Evolutionary conservation across 2,797 vertebrate genomes (phyloP).

Genomic region (Borostomias antarcticus): DNA sequence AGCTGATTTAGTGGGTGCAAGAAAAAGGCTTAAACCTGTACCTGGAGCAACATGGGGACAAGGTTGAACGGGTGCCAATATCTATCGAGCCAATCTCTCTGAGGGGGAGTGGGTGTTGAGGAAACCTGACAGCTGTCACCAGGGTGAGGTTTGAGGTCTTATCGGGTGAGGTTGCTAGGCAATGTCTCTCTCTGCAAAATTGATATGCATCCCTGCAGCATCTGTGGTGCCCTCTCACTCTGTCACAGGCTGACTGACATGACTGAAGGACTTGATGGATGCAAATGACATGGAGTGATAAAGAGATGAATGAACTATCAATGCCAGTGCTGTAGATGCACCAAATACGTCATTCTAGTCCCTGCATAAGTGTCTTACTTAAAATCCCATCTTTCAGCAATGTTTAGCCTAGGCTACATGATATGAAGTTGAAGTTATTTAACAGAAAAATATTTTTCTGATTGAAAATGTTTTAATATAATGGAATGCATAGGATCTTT

Average conservation of each 20-base stretch:
- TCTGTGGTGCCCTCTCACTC: constrained; percentile 43
- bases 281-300: constrained; percentile 43
- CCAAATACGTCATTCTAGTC: constrained; percentile 21
- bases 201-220: constrained; percentile 64
- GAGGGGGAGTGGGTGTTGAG: constrained; percentile 39
- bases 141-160: constrained; percentile 56
- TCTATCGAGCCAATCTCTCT: constrained; percentile 18
- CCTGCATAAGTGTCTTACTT: too few relatives aligned
- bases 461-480: background rate
- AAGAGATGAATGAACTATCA: constrained; percentile 8
- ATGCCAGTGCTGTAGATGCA: constrained; percentile 10
- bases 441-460: too few relatives aligned
- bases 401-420: background rate
- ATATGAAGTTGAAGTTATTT: background rate
- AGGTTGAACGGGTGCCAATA: constrained; percentile 6
- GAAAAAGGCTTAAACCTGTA: constrained; percentile 2
- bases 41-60: constrained; percentile 3
- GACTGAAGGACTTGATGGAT: constrained; percentile 23
- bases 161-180: constrained; percentile 76
- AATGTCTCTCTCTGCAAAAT: constrained; percentile 69
- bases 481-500: background rate
- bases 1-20: background rate
- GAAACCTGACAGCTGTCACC: constrained; percentile 47
- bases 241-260: constrained; percentile 50
- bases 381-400: too few relatives aligned